Conservation (phyloP, 2,888 invertebrate species). For the Morpho helenor region DNA sequence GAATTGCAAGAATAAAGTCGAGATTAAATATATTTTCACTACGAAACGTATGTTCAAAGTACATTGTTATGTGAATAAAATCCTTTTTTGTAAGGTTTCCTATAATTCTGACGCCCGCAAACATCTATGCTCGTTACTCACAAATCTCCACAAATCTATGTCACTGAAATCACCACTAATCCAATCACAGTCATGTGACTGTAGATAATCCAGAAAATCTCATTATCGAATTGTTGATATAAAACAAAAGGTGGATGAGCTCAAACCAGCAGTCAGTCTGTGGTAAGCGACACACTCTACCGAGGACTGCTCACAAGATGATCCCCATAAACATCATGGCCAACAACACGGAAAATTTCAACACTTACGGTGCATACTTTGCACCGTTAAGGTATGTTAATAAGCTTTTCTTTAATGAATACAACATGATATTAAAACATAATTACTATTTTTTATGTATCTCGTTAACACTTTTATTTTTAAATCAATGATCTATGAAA, state of each 20-base stretch:
- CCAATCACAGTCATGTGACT: constrained; percentile 58
- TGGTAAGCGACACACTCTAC: constrained; percentile 58
- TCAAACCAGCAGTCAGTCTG: constrained; percentile 68
- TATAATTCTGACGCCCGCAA: constrained; percentile 30
- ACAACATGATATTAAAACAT: no score
- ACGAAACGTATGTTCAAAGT: no score
- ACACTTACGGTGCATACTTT: constrained; percentile 60
- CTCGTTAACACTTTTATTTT: no score
- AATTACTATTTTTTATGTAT: no score
- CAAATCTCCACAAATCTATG: constrained; percentile 58
- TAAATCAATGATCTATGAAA: no score
- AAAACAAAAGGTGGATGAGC: constrained; percentile 40
- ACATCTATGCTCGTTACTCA: constrained; percentile 31
- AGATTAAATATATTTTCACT: no score
- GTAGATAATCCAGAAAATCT: constrained; percentile 65
- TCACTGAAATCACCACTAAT: constrained; percentile 60
- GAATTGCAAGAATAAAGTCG: no score
- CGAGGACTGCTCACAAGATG: constrained; percentile 69
- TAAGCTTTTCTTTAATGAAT: background rate
- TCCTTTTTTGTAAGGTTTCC: constrained; percentile 37
- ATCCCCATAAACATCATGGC: constrained; percentile 47
- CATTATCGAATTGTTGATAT: constrained; percentile 56
- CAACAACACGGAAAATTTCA: constrained; percentile 53
- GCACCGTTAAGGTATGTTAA: constrained; percentile 57
- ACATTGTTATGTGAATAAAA: no score